Conservation (phyloP, 2,113 vertebrate species). For the Eonycteris spelaea region DNA sequence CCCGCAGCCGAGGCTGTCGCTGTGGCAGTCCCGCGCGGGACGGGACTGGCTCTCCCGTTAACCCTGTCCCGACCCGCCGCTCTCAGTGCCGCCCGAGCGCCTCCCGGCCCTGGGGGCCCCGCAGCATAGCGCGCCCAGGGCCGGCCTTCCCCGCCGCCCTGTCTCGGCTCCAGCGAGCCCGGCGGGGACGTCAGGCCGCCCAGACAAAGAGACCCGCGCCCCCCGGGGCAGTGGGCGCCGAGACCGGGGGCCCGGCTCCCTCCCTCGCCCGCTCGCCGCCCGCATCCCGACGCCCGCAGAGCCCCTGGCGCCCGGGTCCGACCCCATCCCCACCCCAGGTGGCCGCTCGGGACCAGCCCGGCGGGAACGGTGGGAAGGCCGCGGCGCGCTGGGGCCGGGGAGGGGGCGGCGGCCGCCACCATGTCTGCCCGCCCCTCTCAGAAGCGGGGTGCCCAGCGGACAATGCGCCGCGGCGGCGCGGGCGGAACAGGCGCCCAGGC, state of each 20-base stretch:
- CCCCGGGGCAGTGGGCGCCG: background rate
- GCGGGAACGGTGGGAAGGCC: background rate
- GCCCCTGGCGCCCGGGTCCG: background rate
- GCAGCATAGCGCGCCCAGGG: background rate
- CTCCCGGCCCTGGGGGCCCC: background rate
- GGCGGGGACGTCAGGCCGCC: background rate
- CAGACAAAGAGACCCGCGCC: constrained; percentile 9
- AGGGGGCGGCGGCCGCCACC: constrained; percentile 73
- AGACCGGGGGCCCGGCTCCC: background rate
- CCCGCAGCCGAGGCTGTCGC: background rate
- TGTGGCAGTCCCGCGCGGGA: background rate
- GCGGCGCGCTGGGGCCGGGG: background rate
- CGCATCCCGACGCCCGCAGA: background rate
- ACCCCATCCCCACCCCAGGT: background rate
- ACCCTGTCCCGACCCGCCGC: background rate
- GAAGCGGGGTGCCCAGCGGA: constrained; percentile 59
- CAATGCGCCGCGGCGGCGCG: constrained; percentile 59
- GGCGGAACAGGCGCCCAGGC: constrained; percentile 43
- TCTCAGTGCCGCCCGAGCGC: background rate
- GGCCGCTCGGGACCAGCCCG: background rate
- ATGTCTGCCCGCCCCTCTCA: constrained; percentile 73
- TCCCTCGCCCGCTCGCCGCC: background rate
- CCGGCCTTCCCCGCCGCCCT: background rate
- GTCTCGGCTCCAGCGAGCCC: background rate
- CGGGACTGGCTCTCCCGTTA: background rate